phyloP scores from a whole-genome alignment of 1,140 invertebrate genomes.

The Habropoda laboriosa region DNA sequence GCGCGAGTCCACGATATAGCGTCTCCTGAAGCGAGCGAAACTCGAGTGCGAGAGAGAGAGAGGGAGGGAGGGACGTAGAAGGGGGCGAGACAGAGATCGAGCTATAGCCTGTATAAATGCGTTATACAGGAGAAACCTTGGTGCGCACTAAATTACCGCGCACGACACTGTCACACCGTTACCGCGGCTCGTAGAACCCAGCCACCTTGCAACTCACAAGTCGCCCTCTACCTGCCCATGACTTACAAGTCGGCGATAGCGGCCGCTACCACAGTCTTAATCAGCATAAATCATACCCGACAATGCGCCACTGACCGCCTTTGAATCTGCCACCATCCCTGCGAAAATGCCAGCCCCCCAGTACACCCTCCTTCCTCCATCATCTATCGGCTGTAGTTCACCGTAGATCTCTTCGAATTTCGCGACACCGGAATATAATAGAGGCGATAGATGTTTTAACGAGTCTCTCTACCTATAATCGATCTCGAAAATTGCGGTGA shows the following conservation, averaged over 20 bases:
- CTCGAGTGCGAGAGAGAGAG: neutral
- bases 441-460: too few species aligned
- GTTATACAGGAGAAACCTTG: conserved; percentile 63
- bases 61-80: neutral
- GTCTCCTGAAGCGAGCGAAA: conserved; percentile 40
- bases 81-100: conserved; percentile 6
- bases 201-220: conserved; percentile 51
- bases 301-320: conserved; percentile 59
- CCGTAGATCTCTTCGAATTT: neutral
- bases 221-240: conserved; percentile 60
- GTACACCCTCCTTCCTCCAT: neutral
- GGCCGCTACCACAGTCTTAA: conserved; percentile 79
- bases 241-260: conserved; percentile 77
- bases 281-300: conserved; percentile 80
- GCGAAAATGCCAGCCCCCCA: neutral
- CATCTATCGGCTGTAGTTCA: neutral
- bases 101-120: conserved; percentile 52
- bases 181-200: conserved; percentile 48
- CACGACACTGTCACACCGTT: conserved; percentile 65
- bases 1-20: conserved; percentile 57
- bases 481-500: too few species aligned
- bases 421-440: neutral
- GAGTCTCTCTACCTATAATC: too few species aligned
- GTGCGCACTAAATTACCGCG: conserved; percentile 72
- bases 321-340: conserved; percentile 5